Percentiles rank a stretch among this genome's conserved stretches.
Conservation (phyloP, 2,113 vertebrate genomes). For the Sialia sialis region DNA sequence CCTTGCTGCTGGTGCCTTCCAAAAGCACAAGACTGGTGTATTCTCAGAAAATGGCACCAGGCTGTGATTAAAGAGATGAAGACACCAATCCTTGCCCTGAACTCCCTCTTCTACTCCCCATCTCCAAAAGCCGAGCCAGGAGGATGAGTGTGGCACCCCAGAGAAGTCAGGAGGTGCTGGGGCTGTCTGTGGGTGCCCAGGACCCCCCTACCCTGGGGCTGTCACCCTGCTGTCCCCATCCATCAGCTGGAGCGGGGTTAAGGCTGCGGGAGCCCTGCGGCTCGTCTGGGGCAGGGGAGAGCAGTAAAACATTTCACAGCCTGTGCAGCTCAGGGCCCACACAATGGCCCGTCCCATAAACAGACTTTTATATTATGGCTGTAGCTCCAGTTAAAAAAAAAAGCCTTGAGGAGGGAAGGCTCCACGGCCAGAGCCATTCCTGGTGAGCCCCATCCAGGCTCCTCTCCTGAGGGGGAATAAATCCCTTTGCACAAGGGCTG, state of each 20-base stretch:
- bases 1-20: not conserved
- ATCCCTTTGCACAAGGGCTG: not conserved
- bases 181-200: not conserved
- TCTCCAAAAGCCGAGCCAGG: accelerated
- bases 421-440: not conserved
- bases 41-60: not conserved
- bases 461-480: not conserved
- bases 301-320: constrained; percentile 43
- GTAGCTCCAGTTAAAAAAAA: not conserved
- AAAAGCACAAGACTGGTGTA: not conserved
- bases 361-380: constrained; percentile 33
- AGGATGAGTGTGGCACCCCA: not conserved
- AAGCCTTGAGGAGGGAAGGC: not conserved
- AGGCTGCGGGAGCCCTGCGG: not conserved
- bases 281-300: not conserved
- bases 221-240: not conserved
- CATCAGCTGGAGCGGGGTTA: not conserved
- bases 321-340: not conserved
- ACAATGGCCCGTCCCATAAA: constrained; percentile 46
- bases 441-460: not conserved
- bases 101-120: too few relatives aligned
- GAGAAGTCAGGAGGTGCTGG: accelerated
- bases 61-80: accelerated
- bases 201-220: not conserved
- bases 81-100: accelerated